Evolutionary conservation across 2,888 invertebrate genomes (phyloP).

Genomic region (Muschampia plurimacula): DNA sequence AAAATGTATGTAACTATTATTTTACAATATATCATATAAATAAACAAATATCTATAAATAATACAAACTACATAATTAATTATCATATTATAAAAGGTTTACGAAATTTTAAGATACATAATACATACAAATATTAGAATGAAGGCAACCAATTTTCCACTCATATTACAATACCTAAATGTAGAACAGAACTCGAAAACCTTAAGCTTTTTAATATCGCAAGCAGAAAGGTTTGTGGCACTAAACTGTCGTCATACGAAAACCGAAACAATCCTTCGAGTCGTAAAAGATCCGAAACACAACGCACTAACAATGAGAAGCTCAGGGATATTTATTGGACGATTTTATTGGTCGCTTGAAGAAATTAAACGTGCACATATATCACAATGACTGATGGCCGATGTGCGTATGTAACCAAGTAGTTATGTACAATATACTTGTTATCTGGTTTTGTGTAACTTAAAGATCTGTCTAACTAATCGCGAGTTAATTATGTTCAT

Average conservation of each 20-base stretch:
- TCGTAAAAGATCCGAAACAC: conserved; percentile 66
- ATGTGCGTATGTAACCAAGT: conserved; percentile 44
- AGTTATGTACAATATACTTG: conserved; percentile 30
- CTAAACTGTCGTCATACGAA: conserved; percentile 38
- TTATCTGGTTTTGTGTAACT: conserved; percentile 11
- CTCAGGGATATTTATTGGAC: conserved; percentile 51
- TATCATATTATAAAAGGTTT: no score
- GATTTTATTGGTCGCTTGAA: conserved; percentile 49
- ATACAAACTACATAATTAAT: no score
- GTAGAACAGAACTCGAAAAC: not conserved
- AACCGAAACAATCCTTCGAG: conserved; percentile 51
- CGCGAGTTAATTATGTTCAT: not conserved
- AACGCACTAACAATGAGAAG: conserved; percentile 62
- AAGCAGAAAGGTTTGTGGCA: conserved; percentile 42
- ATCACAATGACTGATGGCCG: conserved; percentile 63
- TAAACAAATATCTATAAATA: no score
- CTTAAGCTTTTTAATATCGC: conserved; percentile 36
- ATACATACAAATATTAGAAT: not conserved
- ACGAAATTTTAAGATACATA: no score
- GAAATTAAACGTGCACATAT: conserved; percentile 58
- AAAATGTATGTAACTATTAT: no score
- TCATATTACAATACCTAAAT: not conserved
- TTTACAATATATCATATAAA: no score
- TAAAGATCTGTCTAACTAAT: not conserved
- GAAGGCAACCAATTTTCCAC: not conserved